These are phyloP conservation scores for Zoanthus gigantus DNA, from an alignment of 92 coral and sea anemone genomes.

Conservation along the genomic window DNA sequence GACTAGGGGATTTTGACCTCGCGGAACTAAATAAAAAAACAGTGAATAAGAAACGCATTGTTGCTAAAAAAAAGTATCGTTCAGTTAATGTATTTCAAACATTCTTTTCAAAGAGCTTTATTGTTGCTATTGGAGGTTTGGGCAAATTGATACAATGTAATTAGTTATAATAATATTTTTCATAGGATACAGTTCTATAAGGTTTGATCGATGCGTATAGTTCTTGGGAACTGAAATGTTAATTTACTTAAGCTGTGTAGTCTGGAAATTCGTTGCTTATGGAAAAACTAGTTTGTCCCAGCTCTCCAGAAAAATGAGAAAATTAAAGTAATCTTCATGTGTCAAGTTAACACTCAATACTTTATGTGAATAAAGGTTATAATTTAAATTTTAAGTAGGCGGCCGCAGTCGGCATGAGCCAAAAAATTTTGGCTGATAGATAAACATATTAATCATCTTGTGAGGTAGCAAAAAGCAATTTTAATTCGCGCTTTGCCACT, in stretches of 20 bases:
- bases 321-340: background rate
- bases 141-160: background rate
- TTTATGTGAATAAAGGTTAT: background rate
- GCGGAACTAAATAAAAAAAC: background rate
- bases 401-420: background rate
- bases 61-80: background rate
- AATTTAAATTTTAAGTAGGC: background rate
- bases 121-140: constrained; percentile 21
- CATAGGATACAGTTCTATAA: background rate
- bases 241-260: background rate
- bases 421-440: background rate
- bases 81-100: background rate
- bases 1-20: background rate
- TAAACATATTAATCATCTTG: constrained; percentile 6
- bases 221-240: background rate
- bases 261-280: background rate
- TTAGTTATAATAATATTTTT: background rate
- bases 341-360: background rate
- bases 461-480: constrained; percentile 13
- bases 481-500: constrained; percentile 3
- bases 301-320: background rate
- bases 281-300: background rate
- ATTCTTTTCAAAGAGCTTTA: background rate
- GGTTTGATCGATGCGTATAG: background rate
- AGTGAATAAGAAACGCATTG: background rate